These are phyloP conservation scores for Pseudomyrmex concolor DNA, from an alignment of 1,140 invertebrate genomes.

Conservation along the genomic window DNA sequence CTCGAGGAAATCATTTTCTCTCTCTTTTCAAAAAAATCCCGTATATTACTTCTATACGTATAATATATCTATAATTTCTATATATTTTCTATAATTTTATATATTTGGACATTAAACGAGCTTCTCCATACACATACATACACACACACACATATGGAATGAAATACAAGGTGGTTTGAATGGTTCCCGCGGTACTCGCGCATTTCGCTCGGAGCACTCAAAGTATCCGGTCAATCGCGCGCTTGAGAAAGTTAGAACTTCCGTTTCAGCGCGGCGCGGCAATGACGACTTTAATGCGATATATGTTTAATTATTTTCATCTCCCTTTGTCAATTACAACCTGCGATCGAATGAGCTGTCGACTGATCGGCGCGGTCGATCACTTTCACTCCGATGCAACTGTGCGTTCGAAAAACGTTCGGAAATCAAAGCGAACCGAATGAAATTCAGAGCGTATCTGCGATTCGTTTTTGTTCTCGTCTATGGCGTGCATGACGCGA, in stretches of 20 bases:
- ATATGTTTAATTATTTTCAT: conserved; percentile 52
- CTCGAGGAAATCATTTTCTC: too few relatives aligned
- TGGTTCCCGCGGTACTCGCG: conserved; percentile 36
- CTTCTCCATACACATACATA: neutral
- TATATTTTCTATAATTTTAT: too few relatives aligned
- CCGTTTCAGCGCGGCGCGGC: conserved; percentile 47
- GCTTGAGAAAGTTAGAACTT: conserved; percentile 67
- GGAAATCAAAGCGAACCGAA: neutral
- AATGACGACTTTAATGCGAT: conserved; percentile 11
- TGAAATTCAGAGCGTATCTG: neutral
- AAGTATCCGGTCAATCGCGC: conserved; percentile 61
- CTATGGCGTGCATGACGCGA: neutral
- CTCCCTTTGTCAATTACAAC: conserved; percentile 54
- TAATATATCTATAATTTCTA: too few relatives aligned
- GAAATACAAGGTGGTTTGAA: conserved; percentile 28
- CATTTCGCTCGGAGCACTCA: conserved; percentile 17
- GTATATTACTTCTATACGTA: too few relatives aligned
- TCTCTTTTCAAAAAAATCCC: too few relatives aligned
- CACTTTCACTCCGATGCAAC: conserved; percentile 65
- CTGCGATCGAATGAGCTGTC: conserved; percentile 29
- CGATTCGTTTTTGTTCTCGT: neutral
- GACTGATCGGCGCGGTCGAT: conserved; percentile 6
- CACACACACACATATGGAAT: neutral
- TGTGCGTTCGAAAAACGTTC: conserved; percentile 54
- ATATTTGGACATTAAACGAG: neutral